Evolutionary conservation across 2,113 vertebrate species (phyloP), one percentile per base, ranked within the genome.

Genomic region (Brachyhypopomus occidentalis): DNA sequence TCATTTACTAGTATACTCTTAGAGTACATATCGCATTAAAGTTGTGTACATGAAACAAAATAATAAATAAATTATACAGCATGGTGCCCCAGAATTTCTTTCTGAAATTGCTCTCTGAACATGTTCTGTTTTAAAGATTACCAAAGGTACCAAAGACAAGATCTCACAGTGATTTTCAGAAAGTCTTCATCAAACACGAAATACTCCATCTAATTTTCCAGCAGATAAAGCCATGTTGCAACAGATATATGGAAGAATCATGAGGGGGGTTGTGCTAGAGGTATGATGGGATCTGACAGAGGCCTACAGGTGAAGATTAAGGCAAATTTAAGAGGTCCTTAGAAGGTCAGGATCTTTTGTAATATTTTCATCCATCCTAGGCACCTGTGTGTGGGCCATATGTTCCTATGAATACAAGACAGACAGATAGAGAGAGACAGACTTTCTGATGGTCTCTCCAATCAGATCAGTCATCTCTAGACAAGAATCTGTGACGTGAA

Each of bases 401-500:
- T 86, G 82, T 63, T 78, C 36, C 70, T 64, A 11, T 17, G n/a
- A 72, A 79, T 80, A 77, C 23, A 36, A 27, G 58, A 79, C n/a
- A 45, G 41, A 66, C 27, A 30, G 5, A 77, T 9, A 77, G 30
- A 75, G 56, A 74, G 83, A 86, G 82, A 87, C 41, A 25, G 70
- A 80, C 90, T 90, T 86, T 84, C 88, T 86, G 85, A 77, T 69
- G 78, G 83, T 79, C 69, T 73, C 77, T 59, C 76, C 86, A 84
- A 84, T 91, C 82, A 34, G 84, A 89, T 92, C 86, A 89, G 87
- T 92, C 86, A 85, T 89, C 84, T 81, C 52, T 59, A 80, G 64
- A 85, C 22, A 34, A 23, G 70, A 71, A 77, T 74, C 75, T 82
- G 45, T 52, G 45, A 14, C 14, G 45, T 52, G 80, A 3, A 59